phyloP scores from a whole-genome alignment of 1,140 invertebrate genomes.

The Drosophila nannoptera region DNA sequence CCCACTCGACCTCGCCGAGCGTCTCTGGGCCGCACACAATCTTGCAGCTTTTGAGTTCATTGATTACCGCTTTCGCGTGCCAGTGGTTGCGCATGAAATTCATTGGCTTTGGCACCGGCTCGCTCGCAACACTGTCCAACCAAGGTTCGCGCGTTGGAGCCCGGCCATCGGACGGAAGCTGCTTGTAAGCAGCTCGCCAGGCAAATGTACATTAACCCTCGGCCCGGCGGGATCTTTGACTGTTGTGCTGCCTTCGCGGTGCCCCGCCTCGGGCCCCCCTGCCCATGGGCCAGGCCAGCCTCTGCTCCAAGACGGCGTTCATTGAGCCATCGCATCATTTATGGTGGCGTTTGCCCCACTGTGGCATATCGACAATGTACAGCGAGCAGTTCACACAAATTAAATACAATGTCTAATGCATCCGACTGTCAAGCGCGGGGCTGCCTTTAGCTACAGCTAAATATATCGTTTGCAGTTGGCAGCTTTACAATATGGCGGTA shows the following conservation, averaged over 20 bases:
- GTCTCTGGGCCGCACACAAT: neutral
- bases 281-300: no score
- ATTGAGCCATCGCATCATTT: slow-evolving; percentile 62
- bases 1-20: neutral
- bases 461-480: slow-evolving; percentile 30
- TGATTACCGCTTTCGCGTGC: slow-evolving; percentile 45
- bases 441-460: slow-evolving; percentile 17
- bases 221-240: slow-evolving; percentile 39
- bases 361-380: slow-evolving; percentile 36
- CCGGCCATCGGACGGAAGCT: no score
- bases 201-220: no score
- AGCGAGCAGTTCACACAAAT: slow-evolving; percentile 68
- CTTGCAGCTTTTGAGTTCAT: slow-evolving; percentile 25
- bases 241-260: slow-evolving; percentile 52
- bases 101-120: slow-evolving; percentile 2
- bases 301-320: neutral
- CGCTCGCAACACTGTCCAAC: neutral
- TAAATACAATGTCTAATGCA: slow-evolving; percentile 42
- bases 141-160: no score
- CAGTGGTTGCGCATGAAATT: slow-evolving; percentile 11
- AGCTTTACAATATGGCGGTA: no score
- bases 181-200: no score
- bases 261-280: no score
- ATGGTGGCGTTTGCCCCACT: no score
- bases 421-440: neutral